Evolutionary conservation across 2,888 invertebrate species (phyloP).

Genomic region (Eilema caniola): DNA sequence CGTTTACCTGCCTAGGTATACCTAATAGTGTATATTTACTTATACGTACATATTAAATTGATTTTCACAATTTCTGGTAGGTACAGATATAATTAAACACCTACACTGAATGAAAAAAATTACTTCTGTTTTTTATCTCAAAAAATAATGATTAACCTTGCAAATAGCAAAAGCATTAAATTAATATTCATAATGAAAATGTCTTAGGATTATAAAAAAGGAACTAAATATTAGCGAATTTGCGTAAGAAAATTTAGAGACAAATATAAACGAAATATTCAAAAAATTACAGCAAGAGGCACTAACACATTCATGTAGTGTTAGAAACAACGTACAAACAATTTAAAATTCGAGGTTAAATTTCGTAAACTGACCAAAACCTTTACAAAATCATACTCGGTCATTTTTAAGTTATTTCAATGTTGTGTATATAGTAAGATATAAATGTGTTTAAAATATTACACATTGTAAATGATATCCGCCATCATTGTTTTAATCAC

Average conservation of each 20-base stretch:
- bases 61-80: not conserved
- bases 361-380: slow-evolving; percentile 5
- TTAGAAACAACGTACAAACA: slow-evolving; percentile 7
- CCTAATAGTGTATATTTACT: too few species aligned
- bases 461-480: slow-evolving; percentile 38
- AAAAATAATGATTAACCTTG: not conserved
- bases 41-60: too few species aligned
- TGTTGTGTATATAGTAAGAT: not conserved
- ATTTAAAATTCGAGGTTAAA: slow-evolving; percentile 7
- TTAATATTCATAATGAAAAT: not conserved
- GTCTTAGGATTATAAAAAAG: not conserved
- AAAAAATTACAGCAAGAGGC: slow-evolving; percentile 1
- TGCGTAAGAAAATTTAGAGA: not conserved
- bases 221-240: not conserved
- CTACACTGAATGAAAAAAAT: not conserved
- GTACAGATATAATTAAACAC: too few species aligned
- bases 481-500: slow-evolving; percentile 61
- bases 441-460: slow-evolving; percentile 14
- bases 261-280: not conserved
- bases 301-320: slow-evolving; percentile 2
- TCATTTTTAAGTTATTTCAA: slow-evolving; percentile 3
- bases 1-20: too few species aligned
- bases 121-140: not conserved
- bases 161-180: too few species aligned
- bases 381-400: not conserved